phyloP scores from a whole-genome alignment of 1,140 invertebrate species.

The Drosophila bocki region DNA sequence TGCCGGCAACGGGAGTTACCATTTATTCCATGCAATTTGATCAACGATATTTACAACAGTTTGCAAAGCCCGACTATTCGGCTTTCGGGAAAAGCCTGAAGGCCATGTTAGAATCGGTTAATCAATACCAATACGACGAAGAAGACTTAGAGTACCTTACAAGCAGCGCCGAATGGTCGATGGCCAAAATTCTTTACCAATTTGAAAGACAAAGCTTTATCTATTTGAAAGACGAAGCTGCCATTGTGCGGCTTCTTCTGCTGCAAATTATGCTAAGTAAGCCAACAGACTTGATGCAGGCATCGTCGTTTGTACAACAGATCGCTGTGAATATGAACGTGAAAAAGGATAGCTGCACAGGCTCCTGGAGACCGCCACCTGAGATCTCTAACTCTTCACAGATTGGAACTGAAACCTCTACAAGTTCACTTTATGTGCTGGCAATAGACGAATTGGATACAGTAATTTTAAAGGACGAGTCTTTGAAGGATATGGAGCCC shows the following conservation, averaged over 20 bases:
- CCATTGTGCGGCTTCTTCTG: slow-evolving; percentile 1
- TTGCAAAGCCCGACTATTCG: not conserved
- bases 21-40: no score
- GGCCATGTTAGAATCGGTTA: not conserved
- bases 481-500: not conserved
- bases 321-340: not conserved
- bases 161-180: not conserved
- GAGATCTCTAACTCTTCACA: not conserved
- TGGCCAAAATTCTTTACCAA: not conserved
- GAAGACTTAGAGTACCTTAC: not conserved
- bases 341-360: not conserved
- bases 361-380: not conserved
- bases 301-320: not conserved
- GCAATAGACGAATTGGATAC: not conserved
- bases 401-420: not conserved
- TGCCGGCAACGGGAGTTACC: not conserved
- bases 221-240: not conserved
- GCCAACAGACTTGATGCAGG: not conserved
- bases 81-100: not conserved
- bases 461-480: not conserved
- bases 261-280: not conserved
- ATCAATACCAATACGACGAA: not conserved
- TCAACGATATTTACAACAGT: no score
- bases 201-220: no score
- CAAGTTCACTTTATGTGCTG: not conserved